phyloP scores from a whole-genome alignment of 2,113 vertebrate species.

The Coryphaenoides rupestris region DNA sequence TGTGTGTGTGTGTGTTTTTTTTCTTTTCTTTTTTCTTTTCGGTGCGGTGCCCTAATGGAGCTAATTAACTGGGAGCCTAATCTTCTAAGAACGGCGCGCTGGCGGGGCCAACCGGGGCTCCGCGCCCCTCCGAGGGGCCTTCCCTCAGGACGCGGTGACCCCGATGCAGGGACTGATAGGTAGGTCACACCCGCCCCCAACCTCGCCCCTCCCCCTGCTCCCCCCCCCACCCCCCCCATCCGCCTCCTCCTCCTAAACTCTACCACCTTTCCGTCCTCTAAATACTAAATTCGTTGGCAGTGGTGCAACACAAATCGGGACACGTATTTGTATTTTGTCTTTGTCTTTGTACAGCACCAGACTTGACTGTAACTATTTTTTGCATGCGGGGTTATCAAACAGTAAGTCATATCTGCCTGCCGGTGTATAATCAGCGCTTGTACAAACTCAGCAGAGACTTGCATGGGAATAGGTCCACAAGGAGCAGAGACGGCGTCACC shows the following conservation, averaged over 20 bases:
- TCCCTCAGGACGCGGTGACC: constrained; percentile 60
- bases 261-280: too few relatives aligned
- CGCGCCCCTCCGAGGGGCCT: constrained; percentile 41
- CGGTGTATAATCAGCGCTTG: too few relatives aligned
- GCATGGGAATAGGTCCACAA: too few relatives aligned
- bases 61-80: constrained; percentile 71
- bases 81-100: constrained; percentile 69
- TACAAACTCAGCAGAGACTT: too few relatives aligned
- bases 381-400: too few relatives aligned
- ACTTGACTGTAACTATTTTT: too few relatives aligned
- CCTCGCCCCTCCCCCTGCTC: constrained; percentile 19
- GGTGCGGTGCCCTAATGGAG: constrained; percentile 63
- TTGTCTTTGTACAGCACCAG: too few relatives aligned
- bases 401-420: too few relatives aligned
- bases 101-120: constrained; percentile 54
- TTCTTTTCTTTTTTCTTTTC: constrained; percentile 38
- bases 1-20: too few relatives aligned
- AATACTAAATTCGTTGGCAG: constrained; percentile 18
- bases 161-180: constrained; percentile 52
- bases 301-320: constrained; percentile 20
- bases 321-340: too few relatives aligned
- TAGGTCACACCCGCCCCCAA: constrained; percentile 51
- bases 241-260: constrained; percentile 41
- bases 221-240: constrained; percentile 15
- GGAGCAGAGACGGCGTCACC: too few relatives aligned